These are phyloP conservation scores for Ennomos fuscantarius DNA, from an alignment of 2,888 invertebrate genomes.

Conservation along the genomic window DNA sequence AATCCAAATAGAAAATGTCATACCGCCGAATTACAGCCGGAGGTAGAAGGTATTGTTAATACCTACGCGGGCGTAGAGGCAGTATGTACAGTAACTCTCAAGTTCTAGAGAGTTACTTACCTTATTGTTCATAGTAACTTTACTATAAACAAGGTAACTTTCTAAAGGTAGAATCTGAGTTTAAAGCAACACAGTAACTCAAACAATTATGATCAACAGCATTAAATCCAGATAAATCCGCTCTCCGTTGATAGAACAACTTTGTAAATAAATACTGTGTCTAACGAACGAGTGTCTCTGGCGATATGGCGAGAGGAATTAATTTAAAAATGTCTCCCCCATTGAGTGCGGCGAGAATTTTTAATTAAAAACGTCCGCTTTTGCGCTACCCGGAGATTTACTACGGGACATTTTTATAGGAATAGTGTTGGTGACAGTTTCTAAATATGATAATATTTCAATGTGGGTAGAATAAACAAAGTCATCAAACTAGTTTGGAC, in stretches of 20 bases:
- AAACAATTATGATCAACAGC: background rate
- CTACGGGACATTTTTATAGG: conserved; percentile 13
- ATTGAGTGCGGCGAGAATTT: conserved; percentile 19
- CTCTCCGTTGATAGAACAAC: conserved; percentile 3
- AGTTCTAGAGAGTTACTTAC: no score
- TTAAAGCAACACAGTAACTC: background rate
- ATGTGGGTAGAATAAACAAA: background rate
- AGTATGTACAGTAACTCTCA: background rate
- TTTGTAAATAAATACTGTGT: conserved; percentile 24
- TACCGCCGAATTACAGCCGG: no score
- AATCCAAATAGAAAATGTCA: no score
- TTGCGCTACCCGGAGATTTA: conserved; percentile 17
- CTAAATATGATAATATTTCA: background rate
- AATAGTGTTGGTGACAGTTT: conserved; percentile 2
- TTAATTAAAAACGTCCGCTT: conserved; percentile 26
- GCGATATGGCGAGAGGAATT: conserved; percentile 24
- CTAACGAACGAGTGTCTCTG: conserved; percentile 17
- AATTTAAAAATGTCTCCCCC: conserved; percentile 25
- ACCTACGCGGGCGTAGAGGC: no score
- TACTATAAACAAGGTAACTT: no score
- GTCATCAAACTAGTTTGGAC: no score
- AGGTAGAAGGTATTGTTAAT: no score
- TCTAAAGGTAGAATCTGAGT: no score
- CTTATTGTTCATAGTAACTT: no score
- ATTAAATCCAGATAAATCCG: background rate